Percentiles rank a stretch among this genome's conserved stretches.
Conservation (phyloP, 2,888 invertebrate genomes). For the Caenorhabditis parvicauda region DNA sequence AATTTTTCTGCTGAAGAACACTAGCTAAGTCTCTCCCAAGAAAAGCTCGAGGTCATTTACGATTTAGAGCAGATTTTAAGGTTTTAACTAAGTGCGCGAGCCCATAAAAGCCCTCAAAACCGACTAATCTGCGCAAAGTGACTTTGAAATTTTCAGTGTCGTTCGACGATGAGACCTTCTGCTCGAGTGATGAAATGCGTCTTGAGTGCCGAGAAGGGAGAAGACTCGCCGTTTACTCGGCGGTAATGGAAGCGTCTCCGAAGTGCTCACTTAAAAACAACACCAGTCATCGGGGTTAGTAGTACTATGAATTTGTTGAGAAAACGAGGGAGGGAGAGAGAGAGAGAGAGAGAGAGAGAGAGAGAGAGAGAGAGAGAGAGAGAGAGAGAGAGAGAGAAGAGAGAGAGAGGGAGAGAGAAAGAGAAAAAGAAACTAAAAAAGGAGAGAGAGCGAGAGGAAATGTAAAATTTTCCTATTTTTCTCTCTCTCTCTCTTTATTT, state of each 20-base stretch:
- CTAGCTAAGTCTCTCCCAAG: too few relatives aligned
- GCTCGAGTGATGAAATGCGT: conserved; percentile 79
- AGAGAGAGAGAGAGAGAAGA: too few relatives aligned
- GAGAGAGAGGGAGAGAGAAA: conserved; percentile 3
- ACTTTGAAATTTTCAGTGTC: conserved; percentile 76
- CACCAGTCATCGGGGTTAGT: conserved; percentile 2
- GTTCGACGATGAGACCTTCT: conserved; percentile 87
- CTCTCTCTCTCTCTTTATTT: conserved; percentile 1
- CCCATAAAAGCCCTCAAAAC: too few relatives aligned
- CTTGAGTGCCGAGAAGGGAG: conserved; percentile 78
- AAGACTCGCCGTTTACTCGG: conserved; percentile 88
- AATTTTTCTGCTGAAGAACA: too few relatives aligned
- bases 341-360: too few relatives aligned
- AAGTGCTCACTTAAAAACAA: conserved; percentile 10
- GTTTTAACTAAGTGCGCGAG: too few relatives aligned
- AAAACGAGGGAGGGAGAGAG: not conserved
- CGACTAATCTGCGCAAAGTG: too few relatives aligned
- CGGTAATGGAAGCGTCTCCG: conserved; percentile 62
- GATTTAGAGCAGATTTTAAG: too few relatives aligned
- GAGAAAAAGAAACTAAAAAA: too few relatives aligned
- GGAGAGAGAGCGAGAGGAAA: too few relatives aligned
- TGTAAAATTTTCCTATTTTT: not conserved
- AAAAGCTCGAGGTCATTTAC: too few relatives aligned
- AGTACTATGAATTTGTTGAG: not conserved
- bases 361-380: too few relatives aligned